Evolutionary conservation across 2,113 vertebrate species (phyloP).

Genomic region (Sakesphorus luctuosus): DNA sequence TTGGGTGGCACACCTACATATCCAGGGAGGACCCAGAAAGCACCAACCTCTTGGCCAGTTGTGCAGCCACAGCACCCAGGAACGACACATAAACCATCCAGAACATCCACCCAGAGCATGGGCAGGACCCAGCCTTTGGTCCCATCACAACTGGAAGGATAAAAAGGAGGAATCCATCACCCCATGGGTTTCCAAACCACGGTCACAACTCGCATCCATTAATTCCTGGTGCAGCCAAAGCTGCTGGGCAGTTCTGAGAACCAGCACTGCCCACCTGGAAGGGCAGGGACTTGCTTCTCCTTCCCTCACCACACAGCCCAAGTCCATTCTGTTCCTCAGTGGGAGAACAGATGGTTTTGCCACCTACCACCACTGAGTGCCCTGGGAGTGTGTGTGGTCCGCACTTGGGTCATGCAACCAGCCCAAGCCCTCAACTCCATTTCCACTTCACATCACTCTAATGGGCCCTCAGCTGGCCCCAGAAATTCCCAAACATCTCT

Average conservation of each 20-base stretch:
- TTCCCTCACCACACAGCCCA: fast-evolving
- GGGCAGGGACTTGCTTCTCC: background rate
- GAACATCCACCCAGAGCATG: background rate
- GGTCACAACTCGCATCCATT: background rate
- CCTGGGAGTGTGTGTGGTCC: conserved; percentile 49
- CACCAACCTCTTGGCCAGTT: background rate
- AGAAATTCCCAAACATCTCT: conserved; percentile 43
- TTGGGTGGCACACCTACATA: background rate
- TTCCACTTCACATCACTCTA: conserved; percentile 62
- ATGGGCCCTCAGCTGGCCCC: conserved; percentile 15
- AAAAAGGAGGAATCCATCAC: background rate
- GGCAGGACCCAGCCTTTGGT: background rate
- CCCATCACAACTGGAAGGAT: background rate
- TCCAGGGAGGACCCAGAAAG: background rate
- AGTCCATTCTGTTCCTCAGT: background rate
- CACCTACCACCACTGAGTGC: background rate
- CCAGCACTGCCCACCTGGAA: background rate
- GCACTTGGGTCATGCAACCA: background rate
- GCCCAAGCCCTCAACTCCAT: conserved; percentile 40
- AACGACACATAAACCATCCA: background rate
- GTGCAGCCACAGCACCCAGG: background rate
- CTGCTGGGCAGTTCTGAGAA: background rate
- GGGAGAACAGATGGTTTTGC: background rate
- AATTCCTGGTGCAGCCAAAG: background rate
- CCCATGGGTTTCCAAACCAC: background rate